Base-by-base conservation (phyloP, 92 coral and sea anemone species). In the Zoanthus sociatus region DNA sequence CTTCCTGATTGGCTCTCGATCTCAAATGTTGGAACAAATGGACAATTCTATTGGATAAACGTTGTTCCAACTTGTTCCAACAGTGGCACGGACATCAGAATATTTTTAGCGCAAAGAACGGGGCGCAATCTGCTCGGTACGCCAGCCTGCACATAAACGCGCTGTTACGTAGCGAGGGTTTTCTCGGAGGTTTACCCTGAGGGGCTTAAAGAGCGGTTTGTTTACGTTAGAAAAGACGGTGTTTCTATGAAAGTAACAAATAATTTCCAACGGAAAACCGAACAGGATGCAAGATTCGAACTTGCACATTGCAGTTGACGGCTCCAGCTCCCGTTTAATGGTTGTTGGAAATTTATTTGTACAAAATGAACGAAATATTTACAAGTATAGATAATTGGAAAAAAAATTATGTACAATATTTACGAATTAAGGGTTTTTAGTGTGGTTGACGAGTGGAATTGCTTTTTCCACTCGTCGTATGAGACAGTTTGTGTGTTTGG, bases 51-150 rank as follows among this genome's bases (percentile, higher is more conserved):
- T 78, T 78, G 83, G 71, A 54, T 54, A 54, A 14, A 30, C 7
- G 20, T 3, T 58, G 83, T 78, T 78, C 70, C 69, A 78, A 55
- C 30, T 26, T 78, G 83, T 54, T 78, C 70, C 44, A 78, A 78
- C 46, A 78, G 32, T 20, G 8, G 69, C 83, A 78, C 70, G 53
- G 50, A 76, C 15, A 76, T 76, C 21, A 60, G 66, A 11, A 14
- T 31, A 7, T 72, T 6, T 72, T 72, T 14, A 71, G 76, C 76
- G 76, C 76, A 71, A 71, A 71, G 55, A 9, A 50, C 7, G 55
- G 55, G 3, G 42, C 42, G 42, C 42, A 37, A 37, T 37, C 42
- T 37, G 0, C 42, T 37, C 42, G 4, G 3, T 37, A 26, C 42
- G 42, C 42, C 3, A 2, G 42, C 42, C 42, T 37, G 42, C 42